Conservation (phyloP, 2,888 invertebrate species). For the Chironomus riparius region DNA sequence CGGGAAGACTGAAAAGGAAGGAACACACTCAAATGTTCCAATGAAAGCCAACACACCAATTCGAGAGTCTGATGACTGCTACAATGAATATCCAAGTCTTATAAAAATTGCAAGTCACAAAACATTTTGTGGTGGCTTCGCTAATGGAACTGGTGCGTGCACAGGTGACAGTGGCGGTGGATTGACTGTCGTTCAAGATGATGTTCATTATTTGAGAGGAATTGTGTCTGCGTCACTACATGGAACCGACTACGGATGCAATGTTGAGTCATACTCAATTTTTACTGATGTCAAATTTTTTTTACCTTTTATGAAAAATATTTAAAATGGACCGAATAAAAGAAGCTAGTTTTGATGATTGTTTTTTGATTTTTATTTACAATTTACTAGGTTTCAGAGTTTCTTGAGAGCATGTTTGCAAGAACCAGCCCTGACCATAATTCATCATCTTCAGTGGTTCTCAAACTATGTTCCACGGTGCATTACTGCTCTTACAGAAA, state of each 20-base stretch:
- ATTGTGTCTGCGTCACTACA: not conserved
- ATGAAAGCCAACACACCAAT: not conserved
- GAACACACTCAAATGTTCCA: not conserved
- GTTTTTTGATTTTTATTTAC: too few relatives aligned
- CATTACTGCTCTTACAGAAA: too few relatives aligned
- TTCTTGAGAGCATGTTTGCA: too few relatives aligned
- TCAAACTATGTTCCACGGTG: too few relatives aligned
- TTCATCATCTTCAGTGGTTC: too few relatives aligned
- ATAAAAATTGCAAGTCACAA: not conserved
- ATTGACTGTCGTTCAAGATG: not conserved
- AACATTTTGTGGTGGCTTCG: not conserved
- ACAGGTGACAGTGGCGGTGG: constrained; percentile 34
- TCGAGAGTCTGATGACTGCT: not conserved
- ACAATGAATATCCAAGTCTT: not conserved
- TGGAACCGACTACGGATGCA: not conserved
- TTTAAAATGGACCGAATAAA: too few relatives aligned
- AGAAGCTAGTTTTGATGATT: too few relatives aligned
- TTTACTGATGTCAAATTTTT: not conserved
- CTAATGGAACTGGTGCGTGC: not conserved
- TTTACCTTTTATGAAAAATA: not conserved
- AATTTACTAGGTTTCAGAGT: too few relatives aligned
- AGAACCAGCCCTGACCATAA: too few relatives aligned
- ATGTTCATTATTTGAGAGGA: not conserved
- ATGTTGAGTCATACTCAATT: not conserved
- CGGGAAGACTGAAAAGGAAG: not conserved